A percentile compares a stretch with the other conserved stretches of the same genome.
Conservation (phyloP, 1,140 invertebrate genomes). For the Drosophila elegans region DNA sequence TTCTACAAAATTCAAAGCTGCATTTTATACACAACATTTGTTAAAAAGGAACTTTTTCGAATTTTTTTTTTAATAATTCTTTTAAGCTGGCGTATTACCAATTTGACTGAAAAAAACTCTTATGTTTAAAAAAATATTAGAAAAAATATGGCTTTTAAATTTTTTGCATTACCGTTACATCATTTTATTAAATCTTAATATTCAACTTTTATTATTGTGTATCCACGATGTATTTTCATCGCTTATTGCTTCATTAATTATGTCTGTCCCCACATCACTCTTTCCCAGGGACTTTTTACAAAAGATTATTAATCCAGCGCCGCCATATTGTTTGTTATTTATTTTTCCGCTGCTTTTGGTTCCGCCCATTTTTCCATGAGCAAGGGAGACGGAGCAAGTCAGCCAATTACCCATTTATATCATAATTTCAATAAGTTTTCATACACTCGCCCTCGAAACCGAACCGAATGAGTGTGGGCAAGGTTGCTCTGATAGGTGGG, state of each 20-base stretch:
- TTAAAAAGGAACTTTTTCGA: no score
- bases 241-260: conserved; percentile 64
- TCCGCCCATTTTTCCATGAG: conserved; percentile 43
- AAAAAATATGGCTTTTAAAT: no score
- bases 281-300: conserved; percentile 16
- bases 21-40: no score
- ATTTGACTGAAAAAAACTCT: no score
- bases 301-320: conserved; percentile 53
- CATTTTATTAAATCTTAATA: neutral
- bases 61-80: no score
- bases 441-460: conserved; percentile 59
- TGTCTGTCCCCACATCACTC: conserved; percentile 1
- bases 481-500: conserved; percentile 63
- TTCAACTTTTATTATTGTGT: neutral
- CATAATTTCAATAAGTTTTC: conserved; percentile 82
- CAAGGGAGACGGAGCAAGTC: conserved; percentile 5
- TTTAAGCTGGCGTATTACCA: no score
- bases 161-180: neutral
- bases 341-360: conserved; percentile 12
- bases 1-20: no score
- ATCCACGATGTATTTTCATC: conserved; percentile 8
- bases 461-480: conserved; percentile 7
- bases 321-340: conserved; percentile 59
- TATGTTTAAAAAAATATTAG: no score
- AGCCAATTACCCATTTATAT: conserved; percentile 79